phyloP scores from a whole-genome alignment of 2,113 vertebrate species.

The Petroica traversi region DNA sequence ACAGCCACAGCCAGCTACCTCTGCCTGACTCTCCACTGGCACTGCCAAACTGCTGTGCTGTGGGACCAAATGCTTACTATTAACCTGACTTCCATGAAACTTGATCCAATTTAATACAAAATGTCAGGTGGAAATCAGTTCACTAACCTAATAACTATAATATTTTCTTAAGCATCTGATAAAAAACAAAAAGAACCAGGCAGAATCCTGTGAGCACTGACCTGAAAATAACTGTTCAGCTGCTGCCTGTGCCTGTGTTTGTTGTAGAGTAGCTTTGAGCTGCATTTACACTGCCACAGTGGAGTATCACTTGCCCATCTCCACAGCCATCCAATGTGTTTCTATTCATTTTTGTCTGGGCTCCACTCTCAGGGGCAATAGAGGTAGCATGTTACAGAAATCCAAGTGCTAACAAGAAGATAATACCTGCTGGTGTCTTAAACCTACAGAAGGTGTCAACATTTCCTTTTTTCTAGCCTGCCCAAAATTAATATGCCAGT shows the following conservation, averaged over 20 bases:
- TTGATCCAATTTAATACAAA: background rate
- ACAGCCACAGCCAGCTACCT: background rate
- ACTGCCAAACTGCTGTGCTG: background rate
- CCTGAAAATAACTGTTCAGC: background rate
- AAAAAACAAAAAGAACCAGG: background rate
- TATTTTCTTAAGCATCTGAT: background rate
- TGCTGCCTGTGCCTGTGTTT: background rate
- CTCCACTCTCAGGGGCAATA: background rate
- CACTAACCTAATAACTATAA: background rate
- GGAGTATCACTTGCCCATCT: background rate
- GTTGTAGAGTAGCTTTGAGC: background rate
- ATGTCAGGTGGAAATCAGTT: background rate
- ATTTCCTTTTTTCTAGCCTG: background rate
- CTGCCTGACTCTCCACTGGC: background rate
- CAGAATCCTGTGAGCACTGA: background rate
- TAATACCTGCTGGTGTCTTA: background rate
- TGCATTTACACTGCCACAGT: background rate
- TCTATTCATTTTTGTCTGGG: background rate
- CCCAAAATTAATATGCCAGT: background rate
- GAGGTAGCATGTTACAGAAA: background rate
- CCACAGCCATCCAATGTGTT: background rate
- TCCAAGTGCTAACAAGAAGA: background rate
- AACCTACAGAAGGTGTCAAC: background rate
- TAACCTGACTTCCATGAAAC: background rate
- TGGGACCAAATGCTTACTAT: background rate